These are phyloP conservation scores for Craseonycteris thonglongyai DNA, from an alignment of 2,113 vertebrate genomes.

Conservation along the genomic window DNA sequence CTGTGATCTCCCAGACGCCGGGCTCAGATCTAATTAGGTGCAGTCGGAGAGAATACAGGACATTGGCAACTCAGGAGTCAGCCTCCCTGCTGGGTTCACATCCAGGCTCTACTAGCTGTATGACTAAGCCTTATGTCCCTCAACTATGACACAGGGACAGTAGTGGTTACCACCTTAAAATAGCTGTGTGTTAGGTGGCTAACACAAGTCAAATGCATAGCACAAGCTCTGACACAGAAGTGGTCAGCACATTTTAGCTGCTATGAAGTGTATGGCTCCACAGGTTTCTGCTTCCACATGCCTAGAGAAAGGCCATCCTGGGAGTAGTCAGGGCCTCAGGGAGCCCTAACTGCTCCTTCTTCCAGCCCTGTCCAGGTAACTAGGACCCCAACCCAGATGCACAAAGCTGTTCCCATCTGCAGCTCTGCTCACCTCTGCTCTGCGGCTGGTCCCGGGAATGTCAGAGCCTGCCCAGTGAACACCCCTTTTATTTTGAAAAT, in stretches of 20 bases:
- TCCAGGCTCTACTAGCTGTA: not conserved
- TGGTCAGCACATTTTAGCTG: constrained; percentile 19
- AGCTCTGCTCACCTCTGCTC: not conserved
- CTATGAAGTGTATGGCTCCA: not conserved
- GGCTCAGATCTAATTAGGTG: constrained; percentile 46
- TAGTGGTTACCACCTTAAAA: constrained; percentile 32
- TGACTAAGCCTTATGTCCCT: constrained; percentile 52
- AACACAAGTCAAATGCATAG: not conserved
- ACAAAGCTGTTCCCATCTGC: not conserved
- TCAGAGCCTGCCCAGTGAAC: not conserved
- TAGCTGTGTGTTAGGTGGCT: not conserved
- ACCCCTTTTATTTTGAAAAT: not conserved
- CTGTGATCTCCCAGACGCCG: not conserved
- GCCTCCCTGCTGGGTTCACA: constrained; percentile 47
- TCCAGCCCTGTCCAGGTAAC: not conserved
- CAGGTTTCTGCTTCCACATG: not conserved
- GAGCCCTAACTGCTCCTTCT: not conserved
- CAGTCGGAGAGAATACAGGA: not conserved
- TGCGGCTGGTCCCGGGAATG: not conserved
- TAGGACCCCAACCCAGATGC: not conserved
- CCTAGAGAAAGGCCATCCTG: not conserved
- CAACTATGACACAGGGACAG: not conserved
- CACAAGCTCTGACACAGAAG: not conserved
- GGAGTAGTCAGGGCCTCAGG: not conserved
- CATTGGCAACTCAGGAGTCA: not conserved